Conservation (phyloP, 2,113 vertebrate species). For the Mustela lutreola region DNA sequence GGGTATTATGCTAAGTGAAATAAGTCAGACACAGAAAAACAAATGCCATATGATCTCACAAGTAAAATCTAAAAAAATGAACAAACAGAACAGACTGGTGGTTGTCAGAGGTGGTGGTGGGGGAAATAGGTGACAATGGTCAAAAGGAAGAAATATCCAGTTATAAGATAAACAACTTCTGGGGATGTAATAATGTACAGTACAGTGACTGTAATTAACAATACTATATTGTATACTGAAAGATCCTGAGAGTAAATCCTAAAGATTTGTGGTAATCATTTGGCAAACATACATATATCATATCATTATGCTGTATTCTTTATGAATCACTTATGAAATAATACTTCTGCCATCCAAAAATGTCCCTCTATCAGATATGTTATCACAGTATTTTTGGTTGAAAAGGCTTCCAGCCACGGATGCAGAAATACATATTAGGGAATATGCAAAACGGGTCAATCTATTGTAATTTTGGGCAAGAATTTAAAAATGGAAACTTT, state of each 20-base stretch:
- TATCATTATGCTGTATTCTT: neutral
- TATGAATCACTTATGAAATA: conserved; percentile 36
- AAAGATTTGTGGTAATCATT: neutral
- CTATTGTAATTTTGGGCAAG: neutral
- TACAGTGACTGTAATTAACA: neutral
- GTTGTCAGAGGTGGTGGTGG: neutral
- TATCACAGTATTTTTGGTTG: neutral
- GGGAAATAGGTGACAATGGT: neutral
- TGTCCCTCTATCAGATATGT: neutral
- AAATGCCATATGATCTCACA: neutral
- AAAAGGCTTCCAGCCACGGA: neutral
- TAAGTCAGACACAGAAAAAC: neutral
- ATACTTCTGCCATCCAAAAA: neutral
- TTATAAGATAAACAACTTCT: neutral
- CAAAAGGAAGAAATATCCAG: neutral
- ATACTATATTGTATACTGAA: neutral
- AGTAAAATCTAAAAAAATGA: neutral
- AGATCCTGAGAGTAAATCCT: neutral
- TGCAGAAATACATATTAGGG: neutral
- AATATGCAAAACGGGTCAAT: conserved; percentile 35
- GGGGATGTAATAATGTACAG: neutral
- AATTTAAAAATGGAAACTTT: conserved; percentile 23
- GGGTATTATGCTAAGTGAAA: neutral
- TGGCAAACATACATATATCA: neutral
- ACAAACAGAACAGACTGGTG: neutral